Conservation (phyloP, 2,113 vertebrate species). For the Benitochromis conjunctus region DNA sequence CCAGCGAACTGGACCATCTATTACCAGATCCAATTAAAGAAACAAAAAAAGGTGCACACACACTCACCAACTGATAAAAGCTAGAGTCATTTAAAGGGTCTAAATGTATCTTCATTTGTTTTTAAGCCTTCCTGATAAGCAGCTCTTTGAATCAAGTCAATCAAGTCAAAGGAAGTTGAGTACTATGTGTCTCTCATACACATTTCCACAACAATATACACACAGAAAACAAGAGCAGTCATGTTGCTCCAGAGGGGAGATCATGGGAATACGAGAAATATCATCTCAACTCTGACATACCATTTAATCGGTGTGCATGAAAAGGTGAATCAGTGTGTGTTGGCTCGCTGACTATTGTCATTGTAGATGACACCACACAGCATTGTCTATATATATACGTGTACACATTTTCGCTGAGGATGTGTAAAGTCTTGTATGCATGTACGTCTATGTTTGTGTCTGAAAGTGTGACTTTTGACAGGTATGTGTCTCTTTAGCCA, state of each 20-base stretch:
- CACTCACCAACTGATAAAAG: neutral
- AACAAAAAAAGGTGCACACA: neutral
- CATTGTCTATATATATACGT: neutral
- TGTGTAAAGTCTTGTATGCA: neutral
- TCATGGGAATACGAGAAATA: neutral
- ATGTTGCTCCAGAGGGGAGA: neutral
- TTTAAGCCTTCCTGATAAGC: neutral
- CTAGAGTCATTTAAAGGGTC: neutral
- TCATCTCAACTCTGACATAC: neutral
- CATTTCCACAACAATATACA: neutral
- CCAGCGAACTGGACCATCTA: neutral
- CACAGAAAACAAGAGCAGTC: neutral
- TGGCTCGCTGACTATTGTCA: neutral
- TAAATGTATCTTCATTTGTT: neutral
- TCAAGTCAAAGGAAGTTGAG: neutral
- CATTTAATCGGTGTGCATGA: neutral
- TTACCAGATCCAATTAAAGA: neutral
- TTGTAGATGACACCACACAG: neutral
- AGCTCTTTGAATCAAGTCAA: neutral
- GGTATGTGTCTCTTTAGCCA: constrained; percentile 20
- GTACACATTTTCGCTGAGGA: neutral
- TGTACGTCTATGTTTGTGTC: neutral
- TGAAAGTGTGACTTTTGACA: neutral
- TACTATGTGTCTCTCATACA: neutral
- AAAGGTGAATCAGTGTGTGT: neutral